Evolutionary conservation across 2,113 vertebrate species (phyloP).

Genomic region (Amphilophus citrinellus): DNA sequence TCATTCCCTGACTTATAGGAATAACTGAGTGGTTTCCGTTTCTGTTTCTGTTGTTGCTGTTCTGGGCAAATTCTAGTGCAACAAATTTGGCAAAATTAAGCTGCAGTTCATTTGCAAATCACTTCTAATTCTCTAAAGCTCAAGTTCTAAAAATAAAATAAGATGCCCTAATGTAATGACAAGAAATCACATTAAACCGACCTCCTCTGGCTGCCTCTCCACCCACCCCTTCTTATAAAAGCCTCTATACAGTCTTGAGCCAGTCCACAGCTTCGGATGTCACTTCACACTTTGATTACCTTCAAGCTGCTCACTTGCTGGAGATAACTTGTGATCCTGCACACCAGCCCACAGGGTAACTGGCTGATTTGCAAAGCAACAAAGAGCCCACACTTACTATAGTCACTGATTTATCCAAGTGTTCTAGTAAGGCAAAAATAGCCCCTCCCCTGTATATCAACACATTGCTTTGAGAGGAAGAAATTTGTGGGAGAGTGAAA

Average conservation of each 20-base stretch:
- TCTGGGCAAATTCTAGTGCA: not conserved
- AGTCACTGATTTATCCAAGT: conserved; percentile 30
- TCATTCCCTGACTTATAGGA: not conserved
- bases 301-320: conserved; percentile 40
- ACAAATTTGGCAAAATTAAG: conserved; percentile 8
- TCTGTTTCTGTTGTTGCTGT: not conserved
- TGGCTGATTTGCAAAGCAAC: conserved; percentile 30
- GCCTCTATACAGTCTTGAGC: conserved; percentile 24
- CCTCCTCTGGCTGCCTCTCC: conserved; percentile 6
- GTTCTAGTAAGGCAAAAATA: conserved; percentile 19
- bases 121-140: conserved; percentile 4
- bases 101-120: not conserved
- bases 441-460: conserved; percentile 29
- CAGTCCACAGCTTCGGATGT: conserved; percentile 41
- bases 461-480: conserved; percentile 42
- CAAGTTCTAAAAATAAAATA: conserved; percentile 36
- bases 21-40: not conserved
- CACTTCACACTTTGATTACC: conserved; percentile 63
- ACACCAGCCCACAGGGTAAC: conserved; percentile 4
- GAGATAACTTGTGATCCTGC: conserved; percentile 4
- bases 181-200: conserved; percentile 5
- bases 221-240: not conserved
- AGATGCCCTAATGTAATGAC: conserved; percentile 19
- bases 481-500: conserved; percentile 53
- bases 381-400: conserved; percentile 19